Base-by-base conservation (phyloP, 1,140 invertebrate genomes). In the Meloidogyne floridensis region DNA sequence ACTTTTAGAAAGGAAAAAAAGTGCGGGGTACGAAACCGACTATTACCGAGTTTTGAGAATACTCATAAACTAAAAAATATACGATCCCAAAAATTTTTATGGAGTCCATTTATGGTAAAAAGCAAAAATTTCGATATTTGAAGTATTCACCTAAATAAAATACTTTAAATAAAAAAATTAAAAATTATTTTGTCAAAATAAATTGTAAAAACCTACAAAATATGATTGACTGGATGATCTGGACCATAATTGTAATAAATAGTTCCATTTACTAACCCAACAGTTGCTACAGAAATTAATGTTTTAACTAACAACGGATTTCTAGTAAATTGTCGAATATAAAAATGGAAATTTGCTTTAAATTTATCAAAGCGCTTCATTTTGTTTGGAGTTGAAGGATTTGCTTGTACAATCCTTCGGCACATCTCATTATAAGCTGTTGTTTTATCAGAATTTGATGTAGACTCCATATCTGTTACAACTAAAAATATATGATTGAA, bases 161-260 rank as follows among this genome's bases (percentile, higher is more conserved):
- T 32, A 32, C 32, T 32, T 32, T 32, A 32, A 32, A 32, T 2
- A 32, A 32, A 32, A 32, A 32, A 32, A 32, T 47, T 47, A 47
- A 47, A 47, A 47, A 47, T 47, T 47, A 47, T 32, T 32, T 32
- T 32, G 32, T 32, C 32, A 32, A 32, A 32, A 32, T 32, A 47
- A 47, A 8, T 47, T 47, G 4, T 47, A 47, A 6, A 47, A 8
- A 74, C 72, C 6, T 47, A 47, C 51, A 74, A 74, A 74, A 47
- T 20, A 54, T 15, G 72, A 47, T 74, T 74, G 43, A n/a, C 20
- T 15, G 43, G 51, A 54, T 54, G 51, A 47, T 54, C 7, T 74
- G 72, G 51, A 32, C 51, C 51, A 74, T 47, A 47, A 47, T 74
- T 74, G 72, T 74, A 54, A 47, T 74, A 47, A 47, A 47, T 74